Base-by-base conservation (phyloP, 2,113 vertebrate species). In the Erpornis zantholeuca region DNA sequence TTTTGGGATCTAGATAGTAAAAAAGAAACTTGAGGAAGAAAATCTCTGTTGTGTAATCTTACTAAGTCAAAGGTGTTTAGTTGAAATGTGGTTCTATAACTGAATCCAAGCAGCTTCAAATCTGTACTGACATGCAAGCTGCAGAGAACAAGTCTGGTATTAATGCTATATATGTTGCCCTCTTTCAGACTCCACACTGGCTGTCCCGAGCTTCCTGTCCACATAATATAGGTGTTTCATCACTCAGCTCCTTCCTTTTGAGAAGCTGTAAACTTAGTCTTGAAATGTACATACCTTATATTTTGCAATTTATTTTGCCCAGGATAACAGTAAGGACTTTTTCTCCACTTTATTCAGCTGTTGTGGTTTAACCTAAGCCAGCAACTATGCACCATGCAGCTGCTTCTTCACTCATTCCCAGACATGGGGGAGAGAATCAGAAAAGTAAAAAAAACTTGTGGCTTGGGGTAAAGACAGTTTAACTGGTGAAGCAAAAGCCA, bases 211-310 rank as follows among this genome's bases (percentile, higher is more conserved):
- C 22, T 60, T 68, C 20, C 28, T 63, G 21, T n/a, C 31, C 35
- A 27, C 4, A 18, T 1, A 12, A 4, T 50, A 3, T 1, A 68
- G 9, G 6, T n/a, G 7, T 36, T 24, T 59, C 38, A 18, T 6
- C 7, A 33, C 16, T 33, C 24, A 53, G 6, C 3, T 68, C 8
- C 22, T 44, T 90, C n/a, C 19, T 47, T 69, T 54, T 14, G 15
- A 42, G 23, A 45, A 35, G n/a, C 21, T 42, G 10, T 22, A 36
- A 64, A 69, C 4, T 49, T 59, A 60, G 38, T 63, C 31, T 76
- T 59, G 35, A 68, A 68, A 64, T 23, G 14, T 25, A 36, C 11
- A 8, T 11, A 59, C 47, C 27, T 59, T 40, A 45, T 4, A 24
- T 29, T 22, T 87, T 15, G 17, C 53, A 31, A 23, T 40, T 72